Base-by-base conservation (phyloP, 2,888 invertebrate species). In the Odontocerum albicorne region DNA sequence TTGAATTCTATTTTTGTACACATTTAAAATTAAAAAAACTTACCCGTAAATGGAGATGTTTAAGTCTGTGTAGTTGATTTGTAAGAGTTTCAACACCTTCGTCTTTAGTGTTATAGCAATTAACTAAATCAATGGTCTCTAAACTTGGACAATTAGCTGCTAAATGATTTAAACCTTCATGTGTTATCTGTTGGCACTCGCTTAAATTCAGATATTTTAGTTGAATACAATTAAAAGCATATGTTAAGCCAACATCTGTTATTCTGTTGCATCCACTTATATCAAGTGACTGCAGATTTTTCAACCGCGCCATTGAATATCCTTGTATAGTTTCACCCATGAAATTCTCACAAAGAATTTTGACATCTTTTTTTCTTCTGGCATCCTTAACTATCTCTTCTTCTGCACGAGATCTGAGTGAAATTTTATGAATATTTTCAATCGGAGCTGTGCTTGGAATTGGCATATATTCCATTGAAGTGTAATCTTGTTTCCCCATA, bases 31-130 rank as follows among this genome's bases (percentile, higher is more conserved):
- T 15, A 46, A 44, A 27, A 32, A 51, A 47, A 62, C 68, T 69
- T 71, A 83, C 84, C 71, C 79, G 75, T 39, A 86, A 67, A 65
- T 83, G 77, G 31, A 86, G 72, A 56, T 76, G 73, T 62, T 78
- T 78, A 20, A 86, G 69, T 64, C 86, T 73, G 27, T 68, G 71
- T 16, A 77, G 66, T 21, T 66, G 63, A 64, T 66, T 70, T 0
- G 72, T 75, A 54, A 77, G 71, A 63, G 69, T 69, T 59, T 66
- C 65, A 2, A 76, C 68, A 59, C 75, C 84, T 59, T 80, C 79
- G 70, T 90, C 88, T 62, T 84, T 85, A 33, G 88, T 78, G 64
- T 84, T 83, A 62, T 79, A 81, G 68, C 88, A 88, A 66, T 86
- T 83, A 55, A 79, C 81, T 13, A 89, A 70, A 66, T 84, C 80